Conservation (phyloP, 2,797 vertebrate genomes). For the Parambassis ranga region DNA sequence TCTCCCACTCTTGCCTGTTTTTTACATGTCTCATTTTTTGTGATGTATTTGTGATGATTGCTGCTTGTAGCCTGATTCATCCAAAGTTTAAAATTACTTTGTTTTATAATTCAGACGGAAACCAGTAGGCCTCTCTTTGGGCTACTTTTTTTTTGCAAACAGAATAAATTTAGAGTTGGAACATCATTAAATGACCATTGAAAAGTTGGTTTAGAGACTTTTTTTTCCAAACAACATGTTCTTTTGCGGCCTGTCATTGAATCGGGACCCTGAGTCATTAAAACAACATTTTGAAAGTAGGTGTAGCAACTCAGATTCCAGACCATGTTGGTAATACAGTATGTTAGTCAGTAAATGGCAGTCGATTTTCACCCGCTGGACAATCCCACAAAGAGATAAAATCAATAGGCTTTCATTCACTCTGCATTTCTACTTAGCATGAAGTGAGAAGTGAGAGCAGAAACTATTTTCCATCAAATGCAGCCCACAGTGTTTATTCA, state of each 20-base stretch:
- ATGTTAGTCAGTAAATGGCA: constrained; percentile 35
- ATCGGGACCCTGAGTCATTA: background rate
- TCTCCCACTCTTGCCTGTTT: constrained; percentile 11
- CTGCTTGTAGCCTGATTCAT: constrained; percentile 22
- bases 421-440: constrained; percentile 42
- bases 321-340: constrained; percentile 19
- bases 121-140: background rate
- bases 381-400: constrained; percentile 50
- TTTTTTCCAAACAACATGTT: background rate
- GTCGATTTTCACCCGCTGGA: constrained; percentile 47
- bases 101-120: constrained; percentile 32
- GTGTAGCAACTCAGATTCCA: constrained; percentile 1
- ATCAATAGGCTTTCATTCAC: constrained; percentile 56
- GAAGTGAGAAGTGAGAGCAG: constrained; percentile 30
- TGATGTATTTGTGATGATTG: constrained; percentile 44
- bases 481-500: constrained; percentile 60
- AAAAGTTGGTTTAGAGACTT: background rate
- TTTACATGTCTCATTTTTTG: constrained; percentile 22
- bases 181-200: background rate
- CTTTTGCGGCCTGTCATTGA: background rate
- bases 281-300: constrained; percentile 13
- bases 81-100: constrained; percentile 21
- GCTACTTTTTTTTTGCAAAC: background rate
- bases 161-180: constrained; percentile 1
- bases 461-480: constrained; percentile 52